Evolutionary conservation across 2,113 vertebrate species (phyloP).

Genomic region (Ageneiosus marmoratus): DNA sequence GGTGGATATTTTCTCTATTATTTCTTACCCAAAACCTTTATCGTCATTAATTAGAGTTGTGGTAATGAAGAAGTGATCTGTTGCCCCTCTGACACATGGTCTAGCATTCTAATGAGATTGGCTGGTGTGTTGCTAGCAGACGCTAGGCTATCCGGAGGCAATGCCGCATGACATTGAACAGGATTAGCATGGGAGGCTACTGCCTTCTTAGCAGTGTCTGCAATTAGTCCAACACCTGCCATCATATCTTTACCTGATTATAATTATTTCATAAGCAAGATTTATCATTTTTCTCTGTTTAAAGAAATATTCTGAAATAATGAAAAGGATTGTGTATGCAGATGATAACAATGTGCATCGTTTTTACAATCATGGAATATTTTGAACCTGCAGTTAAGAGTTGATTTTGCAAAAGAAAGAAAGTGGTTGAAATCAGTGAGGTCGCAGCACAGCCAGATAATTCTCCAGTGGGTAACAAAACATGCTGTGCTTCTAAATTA

Average conservation of each 20-base stretch:
- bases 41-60: slow-evolving; percentile 55
- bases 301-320: background rate
- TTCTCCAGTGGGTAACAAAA: background rate
- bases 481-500: background rate
- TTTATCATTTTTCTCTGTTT: background rate
- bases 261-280: background rate
- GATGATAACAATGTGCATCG: background rate
- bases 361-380: background rate
- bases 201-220: slow-evolving; percentile 34
- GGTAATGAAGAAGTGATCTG: slow-evolving; percentile 57
- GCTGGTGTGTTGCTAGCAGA: slow-evolving; percentile 43
- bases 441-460: background rate
- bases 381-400: background rate
- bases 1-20: slow-evolving; percentile 50
- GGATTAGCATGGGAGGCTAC: slow-evolving; percentile 45
- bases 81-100: slow-evolving; percentile 46
- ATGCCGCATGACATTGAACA: slow-evolving; percentile 57
- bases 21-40: slow-evolving; percentile 47
- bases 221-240: slow-evolving; percentile 42
- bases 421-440: background rate
- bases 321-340: background rate
- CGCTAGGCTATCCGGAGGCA: slow-evolving; percentile 43
- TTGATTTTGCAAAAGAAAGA: background rate
- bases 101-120: slow-evolving; percentile 55
- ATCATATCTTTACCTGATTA: slow-evolving; percentile 12